Evolutionary conservation across 2,888 invertebrate genomes (phyloP).

Genomic region (Caenorhabditis sp.): DNA sequence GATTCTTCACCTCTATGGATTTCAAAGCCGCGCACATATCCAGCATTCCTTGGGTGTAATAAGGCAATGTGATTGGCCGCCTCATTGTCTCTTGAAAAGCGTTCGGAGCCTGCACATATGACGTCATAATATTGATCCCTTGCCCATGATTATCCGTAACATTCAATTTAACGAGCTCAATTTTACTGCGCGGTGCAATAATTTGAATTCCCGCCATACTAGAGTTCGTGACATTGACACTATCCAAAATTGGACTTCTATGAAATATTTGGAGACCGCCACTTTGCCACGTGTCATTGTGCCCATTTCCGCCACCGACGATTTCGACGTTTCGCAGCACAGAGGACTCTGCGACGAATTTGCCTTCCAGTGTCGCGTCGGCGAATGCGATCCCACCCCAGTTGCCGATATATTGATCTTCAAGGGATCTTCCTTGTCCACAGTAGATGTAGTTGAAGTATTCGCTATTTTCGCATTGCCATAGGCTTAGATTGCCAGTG

Average conservation of each 20-base stretch:
- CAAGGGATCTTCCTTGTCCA: conserved; percentile 75
- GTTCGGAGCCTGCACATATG: conserved; percentile 77
- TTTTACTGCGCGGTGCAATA: conserved; percentile 57
- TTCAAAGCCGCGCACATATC: conserved; percentile 96
- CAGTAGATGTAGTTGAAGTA: conserved; percentile 91
- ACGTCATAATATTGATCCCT: conserved; percentile 86
- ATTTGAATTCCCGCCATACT: conserved; percentile 81
- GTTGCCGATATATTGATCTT: conserved; percentile 77
- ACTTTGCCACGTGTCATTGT: conserved; percentile 84
- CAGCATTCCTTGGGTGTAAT: conserved; percentile 86
- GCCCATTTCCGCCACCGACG: conserved; percentile 90
- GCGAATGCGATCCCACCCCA: conserved; percentile 92
- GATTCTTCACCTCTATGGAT: conserved; percentile 83
- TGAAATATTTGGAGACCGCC: conserved; percentile 86
- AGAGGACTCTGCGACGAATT: conserved; percentile 76
- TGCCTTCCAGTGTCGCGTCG: conserved; percentile 43
- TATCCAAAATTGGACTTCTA: conserved; percentile 84
- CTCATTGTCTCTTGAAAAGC: conserved; percentile 28
- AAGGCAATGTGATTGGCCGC: conserved; percentile 56
- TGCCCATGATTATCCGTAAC: conserved; percentile 82
- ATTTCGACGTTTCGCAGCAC: conserved; percentile 81
- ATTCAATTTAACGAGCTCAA: conserved; percentile 63
- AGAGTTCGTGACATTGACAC: conserved; percentile 81
- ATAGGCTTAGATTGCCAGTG: conserved; percentile 72
- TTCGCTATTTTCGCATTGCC: conserved; percentile 81